Conservation (phyloP, 2,888 invertebrate species). For the Dasypogon diadema region DNA sequence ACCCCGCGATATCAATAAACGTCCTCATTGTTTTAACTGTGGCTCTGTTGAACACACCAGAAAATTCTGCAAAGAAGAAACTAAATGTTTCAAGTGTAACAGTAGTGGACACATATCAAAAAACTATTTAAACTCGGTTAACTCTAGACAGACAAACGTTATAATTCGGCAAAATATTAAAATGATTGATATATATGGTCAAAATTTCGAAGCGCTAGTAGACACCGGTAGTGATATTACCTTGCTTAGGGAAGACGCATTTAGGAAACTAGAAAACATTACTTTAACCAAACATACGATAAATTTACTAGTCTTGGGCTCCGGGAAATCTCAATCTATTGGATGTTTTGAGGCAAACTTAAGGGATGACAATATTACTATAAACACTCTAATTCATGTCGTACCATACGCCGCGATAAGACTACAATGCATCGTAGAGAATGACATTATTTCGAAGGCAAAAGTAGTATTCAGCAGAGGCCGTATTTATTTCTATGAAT, state of each 20-base stretch:
- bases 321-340: slow-evolving; percentile 2
- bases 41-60: neutral
- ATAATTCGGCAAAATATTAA: slow-evolving; percentile 1
- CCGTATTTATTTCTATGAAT: too few relatives aligned
- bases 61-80: neutral
- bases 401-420: neutral
- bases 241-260: neutral
- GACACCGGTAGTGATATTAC: neutral
- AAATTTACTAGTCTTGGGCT: slow-evolving; percentile 8
- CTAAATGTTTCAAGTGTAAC: neutral
- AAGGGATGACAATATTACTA: neutral
- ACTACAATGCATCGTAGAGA: neutral
- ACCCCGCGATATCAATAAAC: too few relatives aligned
- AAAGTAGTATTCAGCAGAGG: too few relatives aligned
- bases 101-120: neutral
- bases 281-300: neutral
- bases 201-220: neutral
- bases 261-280: neutral
- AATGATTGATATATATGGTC: slow-evolving; percentile 2
- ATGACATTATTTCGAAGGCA: neutral
- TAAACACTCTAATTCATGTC: neutral
- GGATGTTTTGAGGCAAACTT: neutral
- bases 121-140: neutral
- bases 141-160: neutral
- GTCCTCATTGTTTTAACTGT: neutral